phyloP scores from a whole-genome alignment of 2,888 invertebrate genomes.

The Agonum fuliginosum region DNA sequence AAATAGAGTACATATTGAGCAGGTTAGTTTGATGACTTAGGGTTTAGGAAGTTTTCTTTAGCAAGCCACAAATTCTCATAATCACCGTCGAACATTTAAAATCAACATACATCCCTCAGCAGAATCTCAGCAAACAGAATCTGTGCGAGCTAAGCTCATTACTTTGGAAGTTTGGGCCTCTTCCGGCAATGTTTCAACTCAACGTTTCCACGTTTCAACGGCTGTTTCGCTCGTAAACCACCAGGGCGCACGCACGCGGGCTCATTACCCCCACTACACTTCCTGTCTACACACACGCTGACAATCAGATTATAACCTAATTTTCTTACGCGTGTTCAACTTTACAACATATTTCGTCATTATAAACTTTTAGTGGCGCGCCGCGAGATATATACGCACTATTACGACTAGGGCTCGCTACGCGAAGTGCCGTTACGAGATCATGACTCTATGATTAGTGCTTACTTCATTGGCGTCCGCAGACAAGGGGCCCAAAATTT shows the following conservation, averaged over 20 bases:
- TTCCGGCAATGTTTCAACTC: conserved; percentile 22
- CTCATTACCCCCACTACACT: conserved; percentile 1
- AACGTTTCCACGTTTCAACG: conserved; percentile 38
- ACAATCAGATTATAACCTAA: conserved; percentile 57
- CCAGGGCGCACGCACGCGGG: neutral
- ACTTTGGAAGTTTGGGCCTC: conserved; percentile 33
- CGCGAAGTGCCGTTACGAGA: neutral
- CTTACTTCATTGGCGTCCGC: neutral
- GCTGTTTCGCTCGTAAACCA: conserved; percentile 49
- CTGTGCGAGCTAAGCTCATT: conserved; percentile 23
- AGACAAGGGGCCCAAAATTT: too few species aligned
- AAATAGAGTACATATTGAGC: neutral
- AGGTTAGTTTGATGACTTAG: neutral
- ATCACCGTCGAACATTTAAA: conserved; percentile 22
- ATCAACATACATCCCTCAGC: conserved; percentile 29
- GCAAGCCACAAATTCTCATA: conserved; percentile 12
- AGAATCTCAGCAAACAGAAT: conserved; percentile 27
- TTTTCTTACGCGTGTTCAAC: conserved; percentile 45
- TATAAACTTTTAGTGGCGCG: conserved; percentile 48
- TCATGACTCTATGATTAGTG: conserved; percentile 4
- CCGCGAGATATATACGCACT: conserved; percentile 35
- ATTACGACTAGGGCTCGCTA: conserved; percentile 10
- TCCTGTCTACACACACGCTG: conserved; percentile 16
- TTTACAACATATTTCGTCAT: conserved; percentile 58
- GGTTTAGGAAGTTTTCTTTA: neutral